Conservation (phyloP, 2,113 vertebrate species). For the Peromyscus californicus region DNA sequence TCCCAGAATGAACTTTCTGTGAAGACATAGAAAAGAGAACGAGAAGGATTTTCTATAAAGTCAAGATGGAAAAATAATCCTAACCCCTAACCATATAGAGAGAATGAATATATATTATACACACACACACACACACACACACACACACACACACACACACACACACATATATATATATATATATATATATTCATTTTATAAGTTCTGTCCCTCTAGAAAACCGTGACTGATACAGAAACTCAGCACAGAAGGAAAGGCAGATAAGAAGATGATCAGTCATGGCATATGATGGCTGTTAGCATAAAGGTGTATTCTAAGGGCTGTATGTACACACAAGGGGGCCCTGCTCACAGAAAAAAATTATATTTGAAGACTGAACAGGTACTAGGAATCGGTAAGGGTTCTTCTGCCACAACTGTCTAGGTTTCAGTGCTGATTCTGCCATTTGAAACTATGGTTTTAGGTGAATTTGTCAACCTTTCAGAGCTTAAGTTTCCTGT, state of each 20-base stretch:
- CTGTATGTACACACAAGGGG: background rate
- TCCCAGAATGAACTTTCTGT: constrained; percentile 20
- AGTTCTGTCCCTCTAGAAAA: background rate
- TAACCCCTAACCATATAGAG: background rate
- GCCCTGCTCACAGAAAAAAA: background rate
- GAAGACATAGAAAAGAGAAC: constrained; percentile 41
- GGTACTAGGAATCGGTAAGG: background rate
- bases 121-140: too few species aligned
- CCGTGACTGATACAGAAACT: background rate
- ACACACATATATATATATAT: too few species aligned
- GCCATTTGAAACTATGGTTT: background rate
- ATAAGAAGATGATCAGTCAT: background rate
- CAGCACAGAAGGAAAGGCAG: background rate
- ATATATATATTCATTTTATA: background rate
- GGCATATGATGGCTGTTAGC: background rate
- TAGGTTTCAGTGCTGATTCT: constrained; percentile 9
- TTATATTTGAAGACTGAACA: background rate
- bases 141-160: too few species aligned
- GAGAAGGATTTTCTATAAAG: background rate
- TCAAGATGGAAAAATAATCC: background rate
- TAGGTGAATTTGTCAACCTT: background rate
- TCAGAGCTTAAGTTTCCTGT: background rate
- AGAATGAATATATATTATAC: background rate
- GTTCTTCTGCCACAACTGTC: background rate
- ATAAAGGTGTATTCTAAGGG: background rate